A percentile compares a stretch with the other conserved stretches of the same genome.
Evolutionary conservation across 2,888 invertebrate species (phyloP).

Genomic region (Loripinus fragilis): DNA sequence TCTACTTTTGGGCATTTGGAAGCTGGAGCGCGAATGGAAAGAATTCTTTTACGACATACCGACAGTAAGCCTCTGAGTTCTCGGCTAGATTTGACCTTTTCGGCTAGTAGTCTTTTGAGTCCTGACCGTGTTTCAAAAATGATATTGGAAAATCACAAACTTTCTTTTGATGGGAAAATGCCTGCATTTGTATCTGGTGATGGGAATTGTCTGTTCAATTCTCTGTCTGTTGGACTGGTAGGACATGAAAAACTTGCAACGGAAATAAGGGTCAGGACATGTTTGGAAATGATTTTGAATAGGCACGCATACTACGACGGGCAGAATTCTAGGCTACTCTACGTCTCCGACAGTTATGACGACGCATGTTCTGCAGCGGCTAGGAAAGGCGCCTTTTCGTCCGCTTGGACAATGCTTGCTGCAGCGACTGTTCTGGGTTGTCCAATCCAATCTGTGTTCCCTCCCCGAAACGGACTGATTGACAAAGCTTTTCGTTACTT

Average conservation of each 20-base stretch:
- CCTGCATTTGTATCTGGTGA: neutral
- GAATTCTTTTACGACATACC: neutral
- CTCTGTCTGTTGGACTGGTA: neutral
- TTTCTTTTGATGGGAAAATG: neutral
- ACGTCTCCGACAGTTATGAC: too few species aligned
- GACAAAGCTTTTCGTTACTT: neutral
- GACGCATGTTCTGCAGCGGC: too few species aligned
- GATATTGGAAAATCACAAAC: neutral
- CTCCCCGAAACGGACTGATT: constrained; percentile 6
- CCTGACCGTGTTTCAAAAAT: neutral
- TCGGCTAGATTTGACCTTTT: neutral
- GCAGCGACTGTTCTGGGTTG: too few species aligned
- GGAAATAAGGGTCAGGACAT: constrained; percentile 1
- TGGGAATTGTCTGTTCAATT: neutral
- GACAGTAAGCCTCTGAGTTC: neutral
- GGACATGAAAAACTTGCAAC: neutral
- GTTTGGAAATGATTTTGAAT: constrained; percentile 4
- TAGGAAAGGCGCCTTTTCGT: too few species aligned
- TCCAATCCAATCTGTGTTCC: too few species aligned
- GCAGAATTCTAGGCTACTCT: neutral
- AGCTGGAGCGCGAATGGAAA: neutral
- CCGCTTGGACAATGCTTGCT: too few species aligned
- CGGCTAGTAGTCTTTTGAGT: neutral
- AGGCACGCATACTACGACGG: neutral
- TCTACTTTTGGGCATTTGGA: neutral